phyloP scores from a whole-genome alignment of 2,113 vertebrate genomes.

The Paradisaea rubra region DNA sequence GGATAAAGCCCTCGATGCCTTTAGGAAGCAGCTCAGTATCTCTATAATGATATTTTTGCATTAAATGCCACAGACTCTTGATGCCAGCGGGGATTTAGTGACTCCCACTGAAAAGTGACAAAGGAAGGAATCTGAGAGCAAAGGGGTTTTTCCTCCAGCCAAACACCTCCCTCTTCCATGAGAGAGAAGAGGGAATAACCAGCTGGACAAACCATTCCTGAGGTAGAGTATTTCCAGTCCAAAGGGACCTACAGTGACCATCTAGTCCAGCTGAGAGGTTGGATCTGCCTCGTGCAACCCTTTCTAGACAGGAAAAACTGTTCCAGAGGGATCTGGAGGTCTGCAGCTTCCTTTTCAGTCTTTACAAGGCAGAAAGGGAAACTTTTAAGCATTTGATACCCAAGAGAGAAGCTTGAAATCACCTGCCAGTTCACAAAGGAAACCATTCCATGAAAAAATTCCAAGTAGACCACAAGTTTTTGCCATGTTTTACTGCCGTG shows the following conservation, averaged over 20 bases:
- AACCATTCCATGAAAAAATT: not conserved
- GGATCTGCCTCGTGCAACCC: not conserved
- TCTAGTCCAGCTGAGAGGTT: not conserved
- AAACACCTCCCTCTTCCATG: not conserved
- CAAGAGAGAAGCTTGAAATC: not conserved
- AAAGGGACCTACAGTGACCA: not conserved
- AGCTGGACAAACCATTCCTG: not conserved
- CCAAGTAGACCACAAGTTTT: not conserved
- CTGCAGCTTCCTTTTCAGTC: not conserved
- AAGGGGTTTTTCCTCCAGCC: accelerated
- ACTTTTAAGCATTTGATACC: not conserved
- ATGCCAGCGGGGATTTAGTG: not conserved
- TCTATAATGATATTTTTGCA: not conserved
- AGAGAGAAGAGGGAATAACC: not conserved
- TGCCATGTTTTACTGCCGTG: not conserved
- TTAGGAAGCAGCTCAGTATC: not conserved
- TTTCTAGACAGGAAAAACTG: not conserved
- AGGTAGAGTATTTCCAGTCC: not conserved
- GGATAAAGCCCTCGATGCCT: not conserved
- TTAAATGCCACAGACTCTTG: not conserved
- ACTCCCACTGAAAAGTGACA: not conserved
- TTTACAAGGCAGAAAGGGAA: not conserved
- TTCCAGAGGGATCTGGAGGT: not conserved
- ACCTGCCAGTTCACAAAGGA: not conserved
- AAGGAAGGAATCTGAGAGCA: not conserved